Base-by-base conservation (phyloP, 2,113 vertebrate species). In the Galeopterus variegatus region DNA sequence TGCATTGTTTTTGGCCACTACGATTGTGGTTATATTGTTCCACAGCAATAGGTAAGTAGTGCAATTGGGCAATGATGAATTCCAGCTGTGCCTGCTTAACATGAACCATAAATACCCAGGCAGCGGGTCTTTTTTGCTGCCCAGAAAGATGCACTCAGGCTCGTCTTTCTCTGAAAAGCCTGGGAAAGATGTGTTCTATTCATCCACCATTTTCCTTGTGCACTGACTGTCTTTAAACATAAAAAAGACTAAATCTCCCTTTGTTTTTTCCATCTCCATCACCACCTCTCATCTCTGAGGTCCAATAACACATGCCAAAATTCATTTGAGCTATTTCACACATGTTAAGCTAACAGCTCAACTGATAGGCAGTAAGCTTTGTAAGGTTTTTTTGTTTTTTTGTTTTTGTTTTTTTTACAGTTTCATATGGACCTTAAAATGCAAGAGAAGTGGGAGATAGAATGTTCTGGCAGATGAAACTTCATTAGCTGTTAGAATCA, bases 401-500 rank as follows among this genome's bases (percentile, higher is more conserved):
- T 41, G 3, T 41, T 41, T 41, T 41, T 41, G n/a, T 41, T 41
- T 56, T 54, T 95, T 41, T 92, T 77, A 45, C 5, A n/a, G 36
- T 90, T 91, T 80, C 62, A 52, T 33, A 50, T 62, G 41, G 58
- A 77, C 28, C 56, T 26, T 60, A 58, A 88, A 50, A 80, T 56
- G 21, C 31, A 88, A 90, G 21, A 12, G 31, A 75, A 41, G 18
- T 72, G 23, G 58, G 62, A 79, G 31, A 87, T 41, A 89, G 41
- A 91, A 60, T 54, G n/a, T 67, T 45, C 58, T 93, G 76, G 24
- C 41, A 91, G 50, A 80, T 56, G 72, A 64, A 93, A 81, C 45
- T 23, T 77, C 62, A 64, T 64, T 81, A 28, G 10, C 48, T 94
- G 24, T 93, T 48, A 73, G 31, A 94, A 54, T 88, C 56, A 96